phyloP scores from a whole-genome alignment of 2,797 vertebrate genomes.

The Nannoperca obscura region DNA sequence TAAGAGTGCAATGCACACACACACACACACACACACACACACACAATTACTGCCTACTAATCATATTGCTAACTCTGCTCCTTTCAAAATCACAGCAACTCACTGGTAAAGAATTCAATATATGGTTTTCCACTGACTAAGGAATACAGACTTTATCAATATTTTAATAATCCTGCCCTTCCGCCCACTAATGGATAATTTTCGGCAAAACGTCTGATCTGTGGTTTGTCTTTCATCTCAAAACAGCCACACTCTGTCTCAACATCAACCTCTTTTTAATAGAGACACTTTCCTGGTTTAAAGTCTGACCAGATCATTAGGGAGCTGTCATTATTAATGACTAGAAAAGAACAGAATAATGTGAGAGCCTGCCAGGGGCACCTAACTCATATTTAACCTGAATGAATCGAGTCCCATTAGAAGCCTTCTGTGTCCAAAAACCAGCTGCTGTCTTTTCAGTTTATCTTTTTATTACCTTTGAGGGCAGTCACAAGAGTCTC shows the following conservation, averaged over 20 bases:
- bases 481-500: slow-evolving; percentile 52
- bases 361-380: slow-evolving; percentile 27
- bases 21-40: background rate
- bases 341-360: slow-evolving; percentile 49
- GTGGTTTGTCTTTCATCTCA: slow-evolving; percentile 48
- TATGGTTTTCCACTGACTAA: slow-evolving; percentile 13
- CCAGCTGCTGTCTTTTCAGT: slow-evolving; percentile 55
- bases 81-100: slow-evolving; percentile 19
- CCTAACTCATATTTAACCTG: slow-evolving; percentile 51
- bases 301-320: slow-evolving; percentile 48
- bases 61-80: background rate
- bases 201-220: slow-evolving; percentile 48
- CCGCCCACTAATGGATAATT: slow-evolving; percentile 26
- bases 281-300: slow-evolving; percentile 38
- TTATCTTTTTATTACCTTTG: slow-evolving; percentile 59
- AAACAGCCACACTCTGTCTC: slow-evolving; percentile 48
- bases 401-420: slow-evolving; percentile 52
- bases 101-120: slow-evolving; percentile 10
- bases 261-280: slow-evolving; percentile 28
- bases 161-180: slow-evolving; percentile 35
- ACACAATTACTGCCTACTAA: background rate
- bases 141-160: slow-evolving; percentile 38
- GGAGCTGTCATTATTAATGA: slow-evolving; percentile 59
- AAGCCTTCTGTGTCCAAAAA: slow-evolving; percentile 54
- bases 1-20: slow-evolving; percentile 22